Evolutionary conservation across 1,140 invertebrate species (phyloP).

Genomic region (Berghia stephanieae): DNA sequence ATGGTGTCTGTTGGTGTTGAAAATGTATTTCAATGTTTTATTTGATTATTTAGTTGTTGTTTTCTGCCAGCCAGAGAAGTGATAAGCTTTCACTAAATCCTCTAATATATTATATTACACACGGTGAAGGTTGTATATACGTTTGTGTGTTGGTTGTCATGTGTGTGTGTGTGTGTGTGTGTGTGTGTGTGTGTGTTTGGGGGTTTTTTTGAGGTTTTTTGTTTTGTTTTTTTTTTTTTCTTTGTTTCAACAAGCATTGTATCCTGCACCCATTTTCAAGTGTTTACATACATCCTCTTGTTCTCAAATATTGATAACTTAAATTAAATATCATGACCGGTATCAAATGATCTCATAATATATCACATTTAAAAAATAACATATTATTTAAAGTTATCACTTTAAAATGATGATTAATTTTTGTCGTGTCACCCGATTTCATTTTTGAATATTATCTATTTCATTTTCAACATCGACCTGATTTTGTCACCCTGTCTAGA

Average conservation of each 20-base stretch:
- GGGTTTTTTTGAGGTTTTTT: not conserved
- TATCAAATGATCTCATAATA: not conserved
- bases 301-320: not conserved
- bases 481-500: too few relatives aligned
- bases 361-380: not conserved
- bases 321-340: not conserved
- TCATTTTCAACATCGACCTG: too few relatives aligned
- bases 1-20: too few relatives aligned
- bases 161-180: conserved; percentile 13
- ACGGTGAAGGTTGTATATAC: not conserved
- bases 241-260: not conserved
- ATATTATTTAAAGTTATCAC: too few relatives aligned
- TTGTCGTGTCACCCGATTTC: too few relatives aligned
- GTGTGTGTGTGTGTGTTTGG: conserved; percentile 3
- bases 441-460: too few relatives aligned
- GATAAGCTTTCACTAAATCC: too few relatives aligned
- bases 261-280: not conserved
- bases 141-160: not conserved
- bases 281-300: not conserved
- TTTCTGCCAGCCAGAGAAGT: too few relatives aligned
- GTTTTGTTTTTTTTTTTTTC: too few relatives aligned
- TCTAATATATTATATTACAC: not conserved
- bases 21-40: too few relatives aligned
- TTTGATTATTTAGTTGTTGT: too few relatives aligned
- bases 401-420: too few relatives aligned